Base-by-base conservation (phyloP, 1,140 invertebrate species). In the Drusus annulatus region DNA sequence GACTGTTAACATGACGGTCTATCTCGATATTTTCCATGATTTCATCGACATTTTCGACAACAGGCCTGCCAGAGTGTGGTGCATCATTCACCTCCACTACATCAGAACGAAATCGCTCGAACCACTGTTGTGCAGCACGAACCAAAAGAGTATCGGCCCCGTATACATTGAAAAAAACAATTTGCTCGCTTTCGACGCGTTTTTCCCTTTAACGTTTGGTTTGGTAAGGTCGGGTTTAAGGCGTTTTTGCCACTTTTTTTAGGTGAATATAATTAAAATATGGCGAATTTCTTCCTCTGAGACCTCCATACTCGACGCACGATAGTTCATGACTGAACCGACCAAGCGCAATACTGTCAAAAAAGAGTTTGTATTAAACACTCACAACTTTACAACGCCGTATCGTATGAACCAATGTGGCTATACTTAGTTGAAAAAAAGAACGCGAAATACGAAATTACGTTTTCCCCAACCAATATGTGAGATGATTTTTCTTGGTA, bases 61-160 rank as follows among this genome's bases (percentile, higher is more conserved):
- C 58, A 62, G 58, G 58, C 58, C 58, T 62, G 58, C 21, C 58
- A 62, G 58, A 62, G 58, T 17, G 21, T 62, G 21, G 21, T 62
- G 16, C 58, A 62, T 62, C 58, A 62, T 62, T 62, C 58, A 62
- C 58, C 58, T 62, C 58, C 58, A 62, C 58, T 62, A 62, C 58
- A 62, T 17, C 58, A 17, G 58, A 62, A 62, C 1, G 21, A 62
- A 62, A 62, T 62, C 58, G 58, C 58, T 62, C 58, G 58, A 62
- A 62, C 58, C 21, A 62, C 58, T 62, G 58, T 62, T 62, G 58
- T 62, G 58, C 58, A 62, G 58, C 58, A 62, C 21, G 21, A 62
- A 62, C 58, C 21, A 17, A 62, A 62, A 62, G 58, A 62, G 58
- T 62, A 62, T 62, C 58, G 58, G 58, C 58, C n/a, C n/a, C 58